phyloP scores from a whole-genome alignment of 2,797 vertebrate genomes.

The Intellagama lesueurii region DNA sequence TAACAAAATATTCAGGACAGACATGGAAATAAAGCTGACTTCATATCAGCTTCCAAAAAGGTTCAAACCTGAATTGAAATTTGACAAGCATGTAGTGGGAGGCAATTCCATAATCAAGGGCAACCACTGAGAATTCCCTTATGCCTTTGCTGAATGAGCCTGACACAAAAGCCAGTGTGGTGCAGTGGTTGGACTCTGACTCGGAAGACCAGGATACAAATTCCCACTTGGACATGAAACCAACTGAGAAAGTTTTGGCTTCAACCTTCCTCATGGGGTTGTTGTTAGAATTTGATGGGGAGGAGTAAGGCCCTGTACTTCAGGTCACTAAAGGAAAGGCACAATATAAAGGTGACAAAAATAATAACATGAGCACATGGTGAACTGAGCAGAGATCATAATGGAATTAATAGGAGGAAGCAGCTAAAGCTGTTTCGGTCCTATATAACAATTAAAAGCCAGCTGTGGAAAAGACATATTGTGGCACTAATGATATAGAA shows the following conservation, averaged over 20 bases:
- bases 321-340: no score
- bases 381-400: not conserved
- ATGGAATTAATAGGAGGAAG: not conserved
- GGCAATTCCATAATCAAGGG: not conserved
- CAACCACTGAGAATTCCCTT: not conserved
- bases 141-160: not conserved
- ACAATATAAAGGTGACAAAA: no score
- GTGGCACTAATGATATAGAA: slow-evolving; percentile 27
- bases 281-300: no score
- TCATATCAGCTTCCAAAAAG: not conserved
- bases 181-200: no score
- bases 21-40: not conserved
- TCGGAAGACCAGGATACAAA: no score
- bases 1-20: not conserved
- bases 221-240: no score
- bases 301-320: no score
- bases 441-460: not conserved
- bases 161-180: not conserved
- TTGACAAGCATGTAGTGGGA: not conserved
- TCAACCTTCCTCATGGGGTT: no score
- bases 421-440: not conserved
- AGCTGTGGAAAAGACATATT: not conserved
- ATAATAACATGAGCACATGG: no score
- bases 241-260: no score
- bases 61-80: not conserved